Conservation (phyloP, 2,888 invertebrate species). For the Caenorhabditis virilis region DNA sequence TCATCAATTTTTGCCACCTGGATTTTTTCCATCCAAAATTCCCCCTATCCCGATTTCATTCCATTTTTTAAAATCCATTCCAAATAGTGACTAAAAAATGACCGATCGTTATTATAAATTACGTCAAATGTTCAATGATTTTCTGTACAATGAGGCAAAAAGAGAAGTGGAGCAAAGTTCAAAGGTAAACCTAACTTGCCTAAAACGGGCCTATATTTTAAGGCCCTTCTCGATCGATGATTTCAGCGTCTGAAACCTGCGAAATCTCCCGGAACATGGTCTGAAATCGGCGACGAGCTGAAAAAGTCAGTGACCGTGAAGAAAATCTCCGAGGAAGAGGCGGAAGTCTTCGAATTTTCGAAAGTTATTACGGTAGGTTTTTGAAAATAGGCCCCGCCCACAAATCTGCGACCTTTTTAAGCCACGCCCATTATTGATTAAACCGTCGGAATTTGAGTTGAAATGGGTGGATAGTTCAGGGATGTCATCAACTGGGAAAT, state of each 20-base stretch:
- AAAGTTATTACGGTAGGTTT: background rate
- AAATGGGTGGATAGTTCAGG: background rate
- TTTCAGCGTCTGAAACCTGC: background rate
- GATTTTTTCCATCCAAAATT: too few species aligned
- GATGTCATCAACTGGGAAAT: too few species aligned
- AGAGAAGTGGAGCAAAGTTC: background rate
- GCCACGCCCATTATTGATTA: background rate
- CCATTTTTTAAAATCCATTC: too few species aligned
- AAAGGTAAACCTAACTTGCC: background rate
- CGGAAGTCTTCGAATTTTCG: background rate
- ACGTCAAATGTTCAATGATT: slow-evolving; percentile 28
- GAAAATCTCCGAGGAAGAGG: background rate
- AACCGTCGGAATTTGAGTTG: background rate
- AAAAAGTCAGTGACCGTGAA: background rate
- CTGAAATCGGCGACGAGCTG: background rate
- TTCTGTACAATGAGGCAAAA: slow-evolving; percentile 19
- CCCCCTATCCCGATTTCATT: too few species aligned
- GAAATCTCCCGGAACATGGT: too few species aligned
- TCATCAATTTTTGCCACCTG: too few species aligned
- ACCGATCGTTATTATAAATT: slow-evolving; percentile 27
- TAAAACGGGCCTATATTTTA: background rate
- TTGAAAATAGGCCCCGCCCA: background rate
- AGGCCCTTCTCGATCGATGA: slow-evolving; percentile 12
- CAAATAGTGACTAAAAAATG: slow-evolving; percentile 5
- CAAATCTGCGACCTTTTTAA: background rate